Conservation (phyloP, 2,888 invertebrate genomes). For the Oxyscelio sp. region DNA sequence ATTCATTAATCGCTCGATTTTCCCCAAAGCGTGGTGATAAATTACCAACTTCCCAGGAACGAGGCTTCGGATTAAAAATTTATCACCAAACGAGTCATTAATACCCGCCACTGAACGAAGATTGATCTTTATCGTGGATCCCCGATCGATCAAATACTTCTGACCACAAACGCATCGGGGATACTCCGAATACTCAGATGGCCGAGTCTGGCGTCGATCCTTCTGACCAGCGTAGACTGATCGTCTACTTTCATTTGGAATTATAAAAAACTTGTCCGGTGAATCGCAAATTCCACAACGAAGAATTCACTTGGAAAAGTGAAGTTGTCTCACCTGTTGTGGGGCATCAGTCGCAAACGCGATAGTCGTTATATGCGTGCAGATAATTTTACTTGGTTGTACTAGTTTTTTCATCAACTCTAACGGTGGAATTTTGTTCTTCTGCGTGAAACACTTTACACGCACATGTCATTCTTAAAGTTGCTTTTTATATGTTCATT, state of each 20-base stretch:
- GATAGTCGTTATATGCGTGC: too few relatives aligned
- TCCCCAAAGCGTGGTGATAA: background rate
- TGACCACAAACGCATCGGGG: background rate
- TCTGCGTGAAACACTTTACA: background rate
- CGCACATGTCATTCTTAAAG: too few relatives aligned
- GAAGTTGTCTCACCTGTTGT: slow-evolving; percentile 82
- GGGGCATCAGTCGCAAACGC: slow-evolving; percentile 83
- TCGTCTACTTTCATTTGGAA: slow-evolving; percentile 56
- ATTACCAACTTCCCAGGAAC: background rate
- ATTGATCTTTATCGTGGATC: slow-evolving; percentile 44
- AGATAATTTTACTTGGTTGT: too few relatives aligned
- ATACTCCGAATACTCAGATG: slow-evolving; percentile 16
- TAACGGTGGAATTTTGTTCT: too few relatives aligned
- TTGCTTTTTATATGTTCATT: slow-evolving; percentile 57
- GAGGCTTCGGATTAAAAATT: background rate
- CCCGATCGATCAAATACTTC: slow-evolving; percentile 30
- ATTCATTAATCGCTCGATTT: slow-evolving; percentile 14
- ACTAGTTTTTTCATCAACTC: too few relatives aligned
- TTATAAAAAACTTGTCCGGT: slow-evolving; percentile 77
- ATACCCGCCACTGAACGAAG: slow-evolving; percentile 10
- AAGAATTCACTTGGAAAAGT: slow-evolving; percentile 78
- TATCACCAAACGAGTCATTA: background rate
- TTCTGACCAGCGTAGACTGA: slow-evolving; percentile 51
- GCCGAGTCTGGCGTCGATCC: slow-evolving; percentile 34
- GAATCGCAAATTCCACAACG: slow-evolving; percentile 81